Evolutionary conservation across 1,140 invertebrate genomes (phyloP), one percentile per base, ranked within the genome.

Genomic region (Penaeus indicus): DNA sequence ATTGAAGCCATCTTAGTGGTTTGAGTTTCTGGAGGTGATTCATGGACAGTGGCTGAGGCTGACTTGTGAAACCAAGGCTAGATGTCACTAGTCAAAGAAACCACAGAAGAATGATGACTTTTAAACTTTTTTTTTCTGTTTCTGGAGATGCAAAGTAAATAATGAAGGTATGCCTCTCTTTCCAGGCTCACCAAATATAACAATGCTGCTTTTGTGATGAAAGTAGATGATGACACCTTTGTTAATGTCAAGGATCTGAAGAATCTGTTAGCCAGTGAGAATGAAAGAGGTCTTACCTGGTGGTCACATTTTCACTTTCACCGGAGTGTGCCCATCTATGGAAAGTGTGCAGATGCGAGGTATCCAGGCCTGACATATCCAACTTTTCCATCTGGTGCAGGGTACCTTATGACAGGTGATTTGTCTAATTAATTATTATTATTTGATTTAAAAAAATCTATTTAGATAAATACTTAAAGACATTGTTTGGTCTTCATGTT

Each of bases 221-320:
- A 88, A 62, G 69, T 83, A 38, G 87, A 88, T 88, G 87, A 88
- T 88, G 87, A 88, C 72, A 88, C 87, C 42, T 84, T 88, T 78
- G 72, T 88, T 8, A 88, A 88, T 54, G 64, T 88, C 7, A 32
- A 13, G 18, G 21, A 62, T 18, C 61, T 88, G 32, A 75, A 78
- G 8, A 42, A 32, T 19, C 19, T 88, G 27, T 22, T 42, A n/a
- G 77, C 79, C 0, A 64, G 11, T 47, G 64, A 75, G 38, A 60
- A 63, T 16, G 61, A 25, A 3, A 32, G n/a, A 18, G 75, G 27
- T 27, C 47, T 78, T 38, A 21, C 47, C 2, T 87, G 78, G 85
- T 88, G 87, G 87, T 88, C 87, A 62, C 67, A 47, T 22, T 88
- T 88, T 61, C 81, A 88, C 7, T 60, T 84, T 54, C 87, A 84